Evolutionary conservation across 2,797 vertebrate species (phyloP).

Genomic region (Acipenser ruthenus): DNA sequence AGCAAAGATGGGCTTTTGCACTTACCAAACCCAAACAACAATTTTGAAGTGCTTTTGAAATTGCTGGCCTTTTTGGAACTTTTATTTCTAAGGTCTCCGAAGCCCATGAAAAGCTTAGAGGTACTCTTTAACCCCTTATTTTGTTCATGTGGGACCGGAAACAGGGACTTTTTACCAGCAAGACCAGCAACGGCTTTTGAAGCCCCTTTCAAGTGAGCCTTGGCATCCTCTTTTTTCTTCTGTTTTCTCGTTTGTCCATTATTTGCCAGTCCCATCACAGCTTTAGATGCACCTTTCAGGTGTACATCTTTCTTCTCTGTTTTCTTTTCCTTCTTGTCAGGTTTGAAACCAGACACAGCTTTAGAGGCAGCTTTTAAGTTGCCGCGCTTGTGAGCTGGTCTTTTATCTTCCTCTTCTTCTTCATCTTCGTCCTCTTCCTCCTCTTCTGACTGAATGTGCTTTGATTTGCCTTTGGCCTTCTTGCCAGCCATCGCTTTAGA

Average conservation of each 20-base stretch:
- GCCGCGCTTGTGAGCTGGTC: conserved; percentile 15
- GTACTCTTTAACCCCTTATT: conserved; percentile 82
- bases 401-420: background rate
- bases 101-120: conserved; percentile 80
- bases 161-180: conserved; percentile 50
- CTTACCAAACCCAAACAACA: conserved; percentile 82
- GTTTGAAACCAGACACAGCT: conserved; percentile 25
- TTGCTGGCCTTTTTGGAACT: conserved; percentile 64
- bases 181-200: conserved; percentile 51
- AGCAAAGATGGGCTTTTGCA: conserved; percentile 50
- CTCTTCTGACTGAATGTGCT: conserved; percentile 41
- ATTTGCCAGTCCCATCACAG: conserved; percentile 48
- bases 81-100: conserved; percentile 72
- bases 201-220: conserved; percentile 56
- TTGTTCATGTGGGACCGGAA: conserved; percentile 37
- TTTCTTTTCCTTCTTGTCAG: conserved; percentile 32
- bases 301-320: conserved; percentile 53
- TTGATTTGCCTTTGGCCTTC: conserved; percentile 55
- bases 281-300: conserved; percentile 60
- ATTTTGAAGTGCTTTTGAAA: conserved; percentile 74
- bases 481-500: conserved; percentile 53
- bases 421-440: conserved; percentile 34
- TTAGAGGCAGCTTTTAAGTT: conserved; percentile 29
- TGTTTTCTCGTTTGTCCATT: conserved; percentile 58
- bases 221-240: conserved; percentile 47